A percentile compares a stretch with the other conserved stretches of the same genome.
These are phyloP conservation scores for Lithobates sylvaticus DNA, from an alignment of 2,797 vertebrate species.

Conservation along the genomic window DNA sequence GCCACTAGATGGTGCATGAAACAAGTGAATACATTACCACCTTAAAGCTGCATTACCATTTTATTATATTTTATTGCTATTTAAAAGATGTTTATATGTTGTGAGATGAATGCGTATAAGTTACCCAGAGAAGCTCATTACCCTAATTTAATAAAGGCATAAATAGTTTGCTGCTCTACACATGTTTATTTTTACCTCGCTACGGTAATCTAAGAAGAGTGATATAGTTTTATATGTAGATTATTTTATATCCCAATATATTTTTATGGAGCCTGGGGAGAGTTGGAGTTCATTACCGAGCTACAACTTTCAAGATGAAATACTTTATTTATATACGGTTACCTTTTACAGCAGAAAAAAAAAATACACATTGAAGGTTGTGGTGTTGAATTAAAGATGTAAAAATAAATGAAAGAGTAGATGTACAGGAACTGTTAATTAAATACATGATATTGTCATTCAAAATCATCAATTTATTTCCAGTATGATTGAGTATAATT, in stretches of 20 bases:
- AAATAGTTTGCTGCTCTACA: background rate
- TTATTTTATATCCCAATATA: slow-evolving; percentile 7
- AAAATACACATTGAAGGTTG: background rate
- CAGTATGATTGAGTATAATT: too few relatives aligned
- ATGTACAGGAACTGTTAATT: background rate
- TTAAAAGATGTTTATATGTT: background rate
- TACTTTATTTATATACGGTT: background rate
- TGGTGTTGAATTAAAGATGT: background rate
- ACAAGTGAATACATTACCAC: slow-evolving; percentile 14
- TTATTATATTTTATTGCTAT: slow-evolving; percentile 9
- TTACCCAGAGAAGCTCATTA: background rate
- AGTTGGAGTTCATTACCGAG: background rate
- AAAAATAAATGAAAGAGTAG: background rate
- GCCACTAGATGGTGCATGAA: slow-evolving; percentile 53
- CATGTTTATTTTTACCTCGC: background rate
- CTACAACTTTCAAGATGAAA: background rate
- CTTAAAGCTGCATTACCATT: background rate
- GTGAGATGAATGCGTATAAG: background rate
- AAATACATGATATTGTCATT: background rate
- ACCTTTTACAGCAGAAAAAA: background rate
- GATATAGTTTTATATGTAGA: background rate
- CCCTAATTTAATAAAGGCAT: background rate
- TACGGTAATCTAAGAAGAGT: background rate
- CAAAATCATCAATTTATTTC: background rate
- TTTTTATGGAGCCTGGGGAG: background rate